Conservation (phyloP, 2,888 invertebrate genomes). For the Flexamia atlantica region DNA sequence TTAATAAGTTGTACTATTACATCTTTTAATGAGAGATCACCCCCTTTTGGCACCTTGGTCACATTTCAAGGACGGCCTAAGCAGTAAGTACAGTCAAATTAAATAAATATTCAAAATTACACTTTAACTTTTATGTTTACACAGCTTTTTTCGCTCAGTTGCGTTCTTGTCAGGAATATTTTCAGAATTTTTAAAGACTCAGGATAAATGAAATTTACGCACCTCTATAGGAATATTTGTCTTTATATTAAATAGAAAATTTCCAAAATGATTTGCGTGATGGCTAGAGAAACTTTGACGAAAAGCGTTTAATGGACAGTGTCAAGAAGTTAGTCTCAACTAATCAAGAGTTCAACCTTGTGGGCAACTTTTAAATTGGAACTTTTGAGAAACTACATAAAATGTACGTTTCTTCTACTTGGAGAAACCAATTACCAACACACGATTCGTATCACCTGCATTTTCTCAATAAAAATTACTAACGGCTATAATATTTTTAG, state of each 20-base stretch:
- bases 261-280: neutral
- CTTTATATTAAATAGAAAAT: neutral
- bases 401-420: neutral
- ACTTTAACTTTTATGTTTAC: too few relatives aligned
- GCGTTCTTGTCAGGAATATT: too few relatives aligned
- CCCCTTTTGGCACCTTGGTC: too few relatives aligned
- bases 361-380: conserved; percentile 34
- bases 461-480: neutral
- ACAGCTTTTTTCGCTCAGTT: too few relatives aligned
- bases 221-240: neutral
- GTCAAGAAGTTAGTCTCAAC: conserved; percentile 16
- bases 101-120: too few relatives aligned
- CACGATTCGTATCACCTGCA: neutral
- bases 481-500: too few relatives aligned
- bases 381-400: conserved; percentile 10
- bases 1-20: too few relatives aligned
- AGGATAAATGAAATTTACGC: neutral
- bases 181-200: too few relatives aligned
- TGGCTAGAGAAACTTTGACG: neutral
- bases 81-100: too few relatives aligned
- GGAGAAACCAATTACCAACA: neutral
- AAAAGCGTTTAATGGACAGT: conserved; percentile 35
- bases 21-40: too few relatives aligned
- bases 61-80: too few relatives aligned
- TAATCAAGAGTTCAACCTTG: conserved; percentile 35